These are phyloP conservation scores for Oopsacas minuta DNA, from an alignment of 37 sponge, comb jelly and placozoan species.

Conservation along the genomic window DNA sequence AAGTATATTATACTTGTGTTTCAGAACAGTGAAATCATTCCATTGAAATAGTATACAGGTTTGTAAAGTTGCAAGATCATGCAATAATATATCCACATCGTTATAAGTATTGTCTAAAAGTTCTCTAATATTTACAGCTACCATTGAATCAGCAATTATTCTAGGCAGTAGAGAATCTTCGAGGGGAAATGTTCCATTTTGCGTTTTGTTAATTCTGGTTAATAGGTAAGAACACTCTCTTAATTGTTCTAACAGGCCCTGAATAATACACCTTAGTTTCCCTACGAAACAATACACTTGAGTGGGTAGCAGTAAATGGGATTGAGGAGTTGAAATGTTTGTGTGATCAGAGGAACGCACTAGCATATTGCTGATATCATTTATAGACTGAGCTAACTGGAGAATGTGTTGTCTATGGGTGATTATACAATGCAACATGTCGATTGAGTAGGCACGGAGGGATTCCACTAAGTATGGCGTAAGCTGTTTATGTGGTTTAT, in stretches of 20 bases:
- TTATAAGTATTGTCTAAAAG: not conserved
- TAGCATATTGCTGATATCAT: not conserved
- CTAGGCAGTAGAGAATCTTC: not conserved
- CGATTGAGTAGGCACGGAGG: not conserved
- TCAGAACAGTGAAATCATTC: not conserved
- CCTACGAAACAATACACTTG: not conserved
- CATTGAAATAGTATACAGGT: not conserved
- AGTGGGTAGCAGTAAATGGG: not conserved
- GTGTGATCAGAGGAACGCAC: not conserved
- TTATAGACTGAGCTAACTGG: not conserved
- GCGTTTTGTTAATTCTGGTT: not conserved
- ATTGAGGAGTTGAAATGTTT: not conserved
- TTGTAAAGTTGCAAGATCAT: not conserved
- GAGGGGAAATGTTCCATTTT: not conserved
- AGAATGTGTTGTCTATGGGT: not conserved
- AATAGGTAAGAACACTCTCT: not conserved
- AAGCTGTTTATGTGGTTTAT: not conserved
- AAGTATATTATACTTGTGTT: not conserved
- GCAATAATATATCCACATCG: not conserved
- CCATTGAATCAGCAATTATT: not conserved
- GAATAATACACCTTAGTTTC: not conserved
- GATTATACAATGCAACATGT: not conserved
- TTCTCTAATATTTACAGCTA: not conserved
- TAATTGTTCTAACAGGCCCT: not conserved
- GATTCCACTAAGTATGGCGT: constrained; percentile 1